Evolutionary conservation across 2,797 vertebrate species (phyloP), one percentile per base, ranked within the genome.

Genomic region (Mus minutoides): DNA sequence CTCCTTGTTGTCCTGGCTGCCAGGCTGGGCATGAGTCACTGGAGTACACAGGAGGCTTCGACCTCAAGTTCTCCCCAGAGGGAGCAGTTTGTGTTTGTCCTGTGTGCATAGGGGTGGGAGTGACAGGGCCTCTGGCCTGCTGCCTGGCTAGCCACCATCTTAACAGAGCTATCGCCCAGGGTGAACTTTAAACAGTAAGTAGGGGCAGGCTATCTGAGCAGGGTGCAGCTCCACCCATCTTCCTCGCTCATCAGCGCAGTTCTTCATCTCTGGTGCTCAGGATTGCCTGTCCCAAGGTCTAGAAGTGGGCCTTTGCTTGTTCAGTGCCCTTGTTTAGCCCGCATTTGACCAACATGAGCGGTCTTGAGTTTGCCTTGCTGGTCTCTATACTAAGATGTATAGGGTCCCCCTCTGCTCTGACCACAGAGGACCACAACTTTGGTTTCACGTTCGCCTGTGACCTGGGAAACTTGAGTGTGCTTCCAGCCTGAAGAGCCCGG

Each of bases 11-110:
- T 94, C 84, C 96, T 94, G 97, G 97, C 98, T 97, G 96, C 97
- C 96, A 95, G 95, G 97, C 98, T 97, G 95, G 77, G 88, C 87
- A 93, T 98, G 98, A 98, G 96, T 98, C 98, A 98, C 92, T 43
- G 78, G 87, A 94, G 93, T 91, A 75, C 96, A 80, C 64, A 92
- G 9, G 95, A 96, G 96, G 85, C 0, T 94, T 19, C 49, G 22
- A 2, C 4, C 46, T 96, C 92, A 40, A 58, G 75, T 92, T 94
- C 93, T 82, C 89, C 88, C 91, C 54, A 29, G 40, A 90, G 54
- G 86, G 22, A 11, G 11, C 56, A 58, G 64, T 14, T 83, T 43
- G 73, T 62, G 34, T 54, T 67, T 24, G 62, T 16, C 31, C 40
- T 78, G 43, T 37, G 1, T 22, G 29, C 67, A 52, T 52, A 0